A percentile compares a stretch with the other conserved stretches of the same genome.
phyloP scores from a whole-genome alignment of 2,888 invertebrate species.

The Rhyacophila evoluta region DNA sequence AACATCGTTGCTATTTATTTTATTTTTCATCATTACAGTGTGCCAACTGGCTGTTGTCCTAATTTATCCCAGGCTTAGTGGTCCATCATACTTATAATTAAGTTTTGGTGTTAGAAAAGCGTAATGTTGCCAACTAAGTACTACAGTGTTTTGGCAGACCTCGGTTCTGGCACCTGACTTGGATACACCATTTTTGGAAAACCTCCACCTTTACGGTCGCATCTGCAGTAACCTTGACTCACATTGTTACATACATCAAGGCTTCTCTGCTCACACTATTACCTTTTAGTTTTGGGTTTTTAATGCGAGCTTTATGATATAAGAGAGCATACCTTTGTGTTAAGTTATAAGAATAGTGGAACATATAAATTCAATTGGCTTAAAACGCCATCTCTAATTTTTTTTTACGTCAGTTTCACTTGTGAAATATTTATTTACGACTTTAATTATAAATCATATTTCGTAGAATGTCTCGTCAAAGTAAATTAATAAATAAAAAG shows the following conservation, averaged over 20 bases:
- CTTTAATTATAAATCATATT: no score
- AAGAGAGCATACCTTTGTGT: no score
- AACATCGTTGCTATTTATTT: background rate
- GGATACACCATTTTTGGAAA: background rate
- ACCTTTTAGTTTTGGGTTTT: no score
- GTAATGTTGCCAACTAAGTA: background rate
- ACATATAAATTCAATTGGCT: no score
- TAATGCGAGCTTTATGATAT: no score
- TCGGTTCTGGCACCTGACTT: background rate
- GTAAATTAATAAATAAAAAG: no score
- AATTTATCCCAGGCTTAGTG: background rate
- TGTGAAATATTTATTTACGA: no score
- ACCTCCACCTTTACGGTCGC: constrained; percentile 6
- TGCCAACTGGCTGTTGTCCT: constrained; percentile 7
- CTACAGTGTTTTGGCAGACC: background rate
- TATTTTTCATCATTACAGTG: background rate
- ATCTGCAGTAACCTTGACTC: constrained; percentile 17
- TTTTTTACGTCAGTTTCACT: no score
- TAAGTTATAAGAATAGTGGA: no score
- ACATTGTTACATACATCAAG: background rate
- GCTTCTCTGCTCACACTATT: no score
- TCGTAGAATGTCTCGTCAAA: no score
- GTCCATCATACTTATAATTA: background rate
- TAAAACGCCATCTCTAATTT: no score
- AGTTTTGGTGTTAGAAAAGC: constrained; percentile 21